Evolutionary conservation across 1,140 invertebrate species (phyloP), one percentile per base, ranked within the genome.

Genomic region (Triops cancriformis): DNA sequence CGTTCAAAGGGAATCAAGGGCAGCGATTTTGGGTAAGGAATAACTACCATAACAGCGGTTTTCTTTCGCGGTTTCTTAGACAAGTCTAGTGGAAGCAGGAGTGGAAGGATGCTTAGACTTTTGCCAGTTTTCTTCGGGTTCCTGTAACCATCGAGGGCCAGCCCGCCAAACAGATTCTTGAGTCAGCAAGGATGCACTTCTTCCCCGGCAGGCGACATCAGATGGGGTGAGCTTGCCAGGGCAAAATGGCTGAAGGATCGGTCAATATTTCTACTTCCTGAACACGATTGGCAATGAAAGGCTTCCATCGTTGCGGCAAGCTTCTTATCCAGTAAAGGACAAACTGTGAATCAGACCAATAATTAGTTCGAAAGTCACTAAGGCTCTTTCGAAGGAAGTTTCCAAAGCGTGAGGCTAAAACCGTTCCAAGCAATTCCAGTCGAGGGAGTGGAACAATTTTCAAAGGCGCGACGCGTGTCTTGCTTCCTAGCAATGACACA

Each of bases 141-240:
- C n/a, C 10, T 78, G 43, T 12, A 85, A 77, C 84, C 83, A 85
- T 0, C 75, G 43, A 7, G 85, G 83, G 14, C 85, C 83, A 79
- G 85, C 82, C 82, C 82, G 83, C 84, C 84, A 86, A 79, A 80
- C 80, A 12, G 81, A 82, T 31, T 84, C 78, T 14, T 31, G 23
- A 23, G 10, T 28, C 12, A 85, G 79, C 26, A 79, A 12, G 76
- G 81, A 80, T 9, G 82, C 75, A 6, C 77, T 37, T 80, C 83
- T 84, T 27, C 85, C 84, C 80, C 85, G 78, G 12, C 84, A 85
- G 9, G 82, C 82, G 23, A 85, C 77, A 80, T 87, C 85, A 23
- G 84, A 85, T 12, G 85, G 84, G 79, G 86, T 86, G 23, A 79
- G 41, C n/a, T 79, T 75, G 1, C 83, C 84, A 3, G 84, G 83